phyloP scores from a whole-genome alignment of 1,140 invertebrate genomes.

The Cheumatopsyche charites region DNA sequence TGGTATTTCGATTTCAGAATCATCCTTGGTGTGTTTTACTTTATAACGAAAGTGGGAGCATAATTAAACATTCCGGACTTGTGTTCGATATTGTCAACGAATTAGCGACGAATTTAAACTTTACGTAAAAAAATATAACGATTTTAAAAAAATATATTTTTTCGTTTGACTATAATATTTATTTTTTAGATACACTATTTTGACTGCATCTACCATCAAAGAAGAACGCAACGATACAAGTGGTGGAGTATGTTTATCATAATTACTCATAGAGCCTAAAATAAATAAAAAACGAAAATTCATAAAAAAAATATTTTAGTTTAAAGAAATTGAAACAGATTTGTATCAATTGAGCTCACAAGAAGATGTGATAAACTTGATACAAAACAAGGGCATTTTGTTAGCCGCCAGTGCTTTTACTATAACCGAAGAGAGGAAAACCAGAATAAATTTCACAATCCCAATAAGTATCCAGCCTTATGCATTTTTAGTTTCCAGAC shows the following conservation, averaged over 20 bases:
- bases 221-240: no score
- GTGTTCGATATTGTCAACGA: conserved; percentile 82
- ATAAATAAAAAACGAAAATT: not conserved
- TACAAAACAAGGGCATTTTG: conserved; percentile 58
- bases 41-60: conserved; percentile 62
- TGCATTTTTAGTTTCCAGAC: conserved; percentile 75
- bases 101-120: conserved; percentile 79
- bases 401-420: conserved; percentile 77
- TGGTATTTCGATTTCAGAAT: conserved; percentile 63
- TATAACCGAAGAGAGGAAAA: conserved; percentile 66
- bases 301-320: not conserved
- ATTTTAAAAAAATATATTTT: not conserved
- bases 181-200: no score
- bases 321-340: conserved; percentile 38
- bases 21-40: conserved; percentile 82
- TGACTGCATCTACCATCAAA: no score
- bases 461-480: conserved; percentile 81
- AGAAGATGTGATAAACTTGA: conserved; percentile 50
- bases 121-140: conserved; percentile 66
- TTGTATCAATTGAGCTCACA: conserved; percentile 35
- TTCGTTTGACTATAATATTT: not conserved
- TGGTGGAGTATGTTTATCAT: no score
- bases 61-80: conserved; percentile 69
- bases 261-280: no score
- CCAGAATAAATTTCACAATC: conserved; percentile 77